These are phyloP conservation scores for Perognathus longimembris DNA, from an alignment of 2,113 vertebrate genomes.

Conservation along the genomic window DNA sequence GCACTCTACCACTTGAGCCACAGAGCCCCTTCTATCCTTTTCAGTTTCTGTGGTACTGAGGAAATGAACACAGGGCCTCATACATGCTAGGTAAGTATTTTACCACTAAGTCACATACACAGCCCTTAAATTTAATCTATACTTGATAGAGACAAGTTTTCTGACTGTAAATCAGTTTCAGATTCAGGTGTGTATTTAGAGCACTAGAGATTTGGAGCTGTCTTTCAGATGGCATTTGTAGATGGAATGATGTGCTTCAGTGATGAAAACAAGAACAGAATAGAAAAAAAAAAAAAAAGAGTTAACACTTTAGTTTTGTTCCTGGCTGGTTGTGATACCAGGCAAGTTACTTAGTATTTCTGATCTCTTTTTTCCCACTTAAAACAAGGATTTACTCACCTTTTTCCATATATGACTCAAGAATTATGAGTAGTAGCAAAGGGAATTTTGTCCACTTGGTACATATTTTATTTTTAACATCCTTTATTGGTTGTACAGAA, in stretches of 20 bases:
- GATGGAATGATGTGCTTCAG: neutral
- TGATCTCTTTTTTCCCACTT: neutral
- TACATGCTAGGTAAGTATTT: neutral
- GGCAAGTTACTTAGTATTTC: neutral
- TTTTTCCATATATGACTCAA: neutral
- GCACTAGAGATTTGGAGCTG: fast-evolving
- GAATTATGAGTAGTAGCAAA: neutral
- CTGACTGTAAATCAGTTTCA: neutral
- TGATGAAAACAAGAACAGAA: neutral
- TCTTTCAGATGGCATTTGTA: neutral
- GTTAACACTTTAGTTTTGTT: neutral
- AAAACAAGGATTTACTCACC: neutral
- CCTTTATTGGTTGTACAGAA: no score
- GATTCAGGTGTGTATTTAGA: neutral
- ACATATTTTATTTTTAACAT: no score
- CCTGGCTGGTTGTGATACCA: neutral
- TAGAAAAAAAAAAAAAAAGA: neutral
- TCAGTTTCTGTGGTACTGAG: no score
- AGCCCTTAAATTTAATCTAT: neutral
- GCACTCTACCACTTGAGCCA: no score
- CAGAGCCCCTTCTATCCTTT: no score
- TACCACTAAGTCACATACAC: no score
- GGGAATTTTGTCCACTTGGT: no score
- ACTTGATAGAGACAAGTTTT: neutral
- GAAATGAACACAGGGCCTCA: no score